These are phyloP conservation scores for Varroa destructor DNA, from an alignment of 1,140 invertebrate species.

Conservation along the genomic window DNA sequence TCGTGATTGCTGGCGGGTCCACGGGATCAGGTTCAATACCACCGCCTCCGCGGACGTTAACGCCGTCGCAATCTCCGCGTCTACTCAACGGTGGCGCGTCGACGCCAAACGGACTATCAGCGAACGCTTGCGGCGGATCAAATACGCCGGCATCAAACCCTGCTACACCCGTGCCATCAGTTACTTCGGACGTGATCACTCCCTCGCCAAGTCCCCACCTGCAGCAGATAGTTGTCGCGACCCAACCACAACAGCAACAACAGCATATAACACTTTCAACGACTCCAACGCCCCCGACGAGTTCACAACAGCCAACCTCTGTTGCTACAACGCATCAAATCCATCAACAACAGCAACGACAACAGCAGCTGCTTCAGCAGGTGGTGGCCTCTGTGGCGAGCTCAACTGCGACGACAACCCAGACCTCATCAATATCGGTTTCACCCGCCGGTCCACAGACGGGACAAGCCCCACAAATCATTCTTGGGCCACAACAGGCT, in stretches of 20 bases:
- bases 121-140: constrained; percentile 5
- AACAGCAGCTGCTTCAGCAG: constrained; percentile 13
- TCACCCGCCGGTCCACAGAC: neutral
- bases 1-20: too few relatives aligned
- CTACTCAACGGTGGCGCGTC: neutral
- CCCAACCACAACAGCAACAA: neutral
- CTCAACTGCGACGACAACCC: constrained; percentile 9
- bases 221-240: neutral
- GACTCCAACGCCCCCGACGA: neutral
- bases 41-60: too few relatives aligned
- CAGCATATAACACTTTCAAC: neutral
- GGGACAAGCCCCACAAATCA: neutral
- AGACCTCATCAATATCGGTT: constrained; percentile 18
- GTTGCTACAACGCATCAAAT: neutral
- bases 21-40: too few relatives aligned
- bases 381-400: neutral
- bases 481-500: constrained; percentile 19
- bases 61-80: too few relatives aligned
- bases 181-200: constrained; percentile 1
- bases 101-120: neutral
- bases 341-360: neutral
- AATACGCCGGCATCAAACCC: constrained; percentile 17
- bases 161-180: neutral
- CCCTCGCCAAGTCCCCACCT: constrained; percentile 23
- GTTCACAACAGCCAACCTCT: too few relatives aligned